Conservation (phyloP, 2,888 invertebrate genomes). For the Ypsolopha scabrella region DNA sequence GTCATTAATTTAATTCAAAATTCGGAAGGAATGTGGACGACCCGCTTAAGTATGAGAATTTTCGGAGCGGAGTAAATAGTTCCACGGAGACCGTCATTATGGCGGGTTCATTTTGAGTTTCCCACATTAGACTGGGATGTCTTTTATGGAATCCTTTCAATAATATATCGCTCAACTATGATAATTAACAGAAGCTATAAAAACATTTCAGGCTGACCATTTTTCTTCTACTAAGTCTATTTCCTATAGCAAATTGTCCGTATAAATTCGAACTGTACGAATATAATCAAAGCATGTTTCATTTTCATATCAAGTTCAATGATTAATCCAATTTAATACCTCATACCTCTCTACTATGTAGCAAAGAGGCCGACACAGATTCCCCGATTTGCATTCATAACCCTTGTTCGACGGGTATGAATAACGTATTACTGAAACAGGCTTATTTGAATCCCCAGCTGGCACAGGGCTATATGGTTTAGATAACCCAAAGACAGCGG, state of each 20-base stretch:
- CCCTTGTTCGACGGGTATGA: constrained; percentile 24
- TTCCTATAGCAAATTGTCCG: neutral
- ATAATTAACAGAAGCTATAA: neutral
- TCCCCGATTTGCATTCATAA: constrained; percentile 23
- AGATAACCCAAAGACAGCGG: constrained; percentile 49
- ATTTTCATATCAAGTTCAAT: no score
- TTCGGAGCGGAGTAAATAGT: constrained; percentile 43
- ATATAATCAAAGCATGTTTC: neutral
- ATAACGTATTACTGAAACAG: constrained; percentile 37
- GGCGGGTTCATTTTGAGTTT: constrained; percentile 42
- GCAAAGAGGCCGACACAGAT: no score
- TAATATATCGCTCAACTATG: constrained; percentile 36
- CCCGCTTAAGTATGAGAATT: constrained; percentile 41
- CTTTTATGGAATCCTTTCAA: constrained; percentile 37
- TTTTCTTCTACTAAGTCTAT: neutral
- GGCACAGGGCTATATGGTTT: constrained; percentile 24
- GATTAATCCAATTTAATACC: no score
- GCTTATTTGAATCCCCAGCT: constrained; percentile 27
- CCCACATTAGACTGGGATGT: constrained; percentile 40
- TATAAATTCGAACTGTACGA: neutral
- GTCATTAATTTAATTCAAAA: constrained; percentile 46
- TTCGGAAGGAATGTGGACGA: constrained; percentile 41
- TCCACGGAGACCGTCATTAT: constrained; percentile 36
- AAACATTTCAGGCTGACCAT: neutral
- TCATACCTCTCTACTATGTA: no score